These are phyloP conservation scores for Dynastes grantii DNA, from an alignment of 2,888 invertebrate genomes.

Conservation along the genomic window DNA sequence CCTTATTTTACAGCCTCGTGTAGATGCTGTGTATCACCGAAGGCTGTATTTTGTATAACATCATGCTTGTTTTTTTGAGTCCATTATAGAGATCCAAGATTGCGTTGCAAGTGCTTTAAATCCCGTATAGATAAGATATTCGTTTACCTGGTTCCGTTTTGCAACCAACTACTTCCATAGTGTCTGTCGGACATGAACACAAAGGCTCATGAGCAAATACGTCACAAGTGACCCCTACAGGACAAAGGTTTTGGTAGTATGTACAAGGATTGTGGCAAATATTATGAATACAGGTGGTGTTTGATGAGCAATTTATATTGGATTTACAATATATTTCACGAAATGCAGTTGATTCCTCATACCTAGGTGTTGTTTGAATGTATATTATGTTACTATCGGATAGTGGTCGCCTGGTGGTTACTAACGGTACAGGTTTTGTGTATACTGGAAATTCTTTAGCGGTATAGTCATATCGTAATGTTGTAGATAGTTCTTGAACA, in stretches of 20 bases:
- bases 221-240: conserved; percentile 70
- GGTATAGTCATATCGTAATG: not conserved
- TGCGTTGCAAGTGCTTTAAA: conserved; percentile 52
- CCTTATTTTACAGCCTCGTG: conserved; percentile 63
- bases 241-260: conserved; percentile 69
- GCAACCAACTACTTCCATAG: conserved; percentile 71
- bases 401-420: not conserved
- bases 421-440: not conserved
- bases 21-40: conserved; percentile 58
- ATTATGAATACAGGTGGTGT: conserved; percentile 71
- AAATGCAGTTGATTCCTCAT: conserved; percentile 24
- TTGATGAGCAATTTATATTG: conserved; percentile 67
- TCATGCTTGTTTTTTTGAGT: conserved; percentile 61
- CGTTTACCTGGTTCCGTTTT: conserved; percentile 77
- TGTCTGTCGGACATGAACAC: conserved; percentile 74
- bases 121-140: conserved; percentile 51
- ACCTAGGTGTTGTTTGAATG: conserved; percentile 44
- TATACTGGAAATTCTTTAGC: not conserved
- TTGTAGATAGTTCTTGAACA: not conserved
- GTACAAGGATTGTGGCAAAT: conserved; percentile 75
- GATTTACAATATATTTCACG: conserved; percentile 26
- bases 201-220: conserved; percentile 73
- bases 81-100: conserved; percentile 53
- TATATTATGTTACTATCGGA: conserved; percentile 47
- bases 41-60: conserved; percentile 59